Evolutionary conservation across 2,888 invertebrate genomes (phyloP).

Genomic region (Temnothorax unifasciatus): DNA sequence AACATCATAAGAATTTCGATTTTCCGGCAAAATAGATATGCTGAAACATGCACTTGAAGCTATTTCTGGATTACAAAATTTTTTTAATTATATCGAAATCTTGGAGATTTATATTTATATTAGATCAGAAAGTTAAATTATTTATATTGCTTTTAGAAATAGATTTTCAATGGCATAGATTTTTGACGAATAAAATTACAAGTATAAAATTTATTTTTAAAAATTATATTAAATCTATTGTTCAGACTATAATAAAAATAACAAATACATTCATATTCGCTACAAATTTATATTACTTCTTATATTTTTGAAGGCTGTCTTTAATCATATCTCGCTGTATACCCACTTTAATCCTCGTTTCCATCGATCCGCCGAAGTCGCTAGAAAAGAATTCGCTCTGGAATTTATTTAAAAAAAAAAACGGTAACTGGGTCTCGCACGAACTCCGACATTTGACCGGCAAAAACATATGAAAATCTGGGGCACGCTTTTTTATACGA

Average conservation of each 20-base stretch:
- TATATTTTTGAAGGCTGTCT: background rate
- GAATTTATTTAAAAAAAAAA: constrained; percentile 30
- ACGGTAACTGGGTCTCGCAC: constrained; percentile 27
- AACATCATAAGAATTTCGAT: background rate
- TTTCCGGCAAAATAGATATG: background rate
- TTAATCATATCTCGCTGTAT: constrained; percentile 11
- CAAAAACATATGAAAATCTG: constrained; percentile 54
- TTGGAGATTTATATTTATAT: background rate
- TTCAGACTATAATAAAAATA: background rate
- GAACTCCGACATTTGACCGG: constrained; percentile 36
- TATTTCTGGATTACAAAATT: background rate
- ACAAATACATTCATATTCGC: background rate
- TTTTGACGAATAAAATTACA: constrained; percentile 1
- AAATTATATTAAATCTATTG: background rate
- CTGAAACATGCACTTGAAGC: background rate
- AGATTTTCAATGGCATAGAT: background rate
- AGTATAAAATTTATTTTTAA: background rate
- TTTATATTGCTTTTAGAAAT: background rate
- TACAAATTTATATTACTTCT: background rate
- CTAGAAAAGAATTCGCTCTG: background rate
- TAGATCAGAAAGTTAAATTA: background rate
- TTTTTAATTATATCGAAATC: background rate
- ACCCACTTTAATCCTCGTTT: constrained; percentile 12
- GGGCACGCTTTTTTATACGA: constrained; percentile 41
- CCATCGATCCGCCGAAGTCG: constrained; percentile 3